Evolutionary conservation across 1,140 invertebrate species (phyloP).

Genomic region (Sinonovacula constricta): DNA sequence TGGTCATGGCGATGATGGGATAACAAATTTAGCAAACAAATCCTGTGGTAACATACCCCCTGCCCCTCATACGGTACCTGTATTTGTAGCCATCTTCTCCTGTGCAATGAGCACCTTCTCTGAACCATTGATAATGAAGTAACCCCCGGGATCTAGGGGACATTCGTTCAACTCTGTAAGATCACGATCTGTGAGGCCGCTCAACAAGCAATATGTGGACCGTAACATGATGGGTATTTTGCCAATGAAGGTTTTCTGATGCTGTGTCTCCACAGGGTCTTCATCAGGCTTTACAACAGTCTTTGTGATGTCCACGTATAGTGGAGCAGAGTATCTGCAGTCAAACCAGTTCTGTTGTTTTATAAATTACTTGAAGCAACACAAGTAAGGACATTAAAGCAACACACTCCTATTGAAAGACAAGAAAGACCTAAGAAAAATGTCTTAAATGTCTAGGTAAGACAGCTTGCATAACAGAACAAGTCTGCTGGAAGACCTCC

Average conservation of each 20-base stretch:
- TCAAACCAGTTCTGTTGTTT: too few species aligned
- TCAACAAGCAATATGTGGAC: conserved; percentile 97
- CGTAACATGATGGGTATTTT: conserved; percentile 99
- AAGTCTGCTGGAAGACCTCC: too few species aligned
- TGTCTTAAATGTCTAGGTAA: too few species aligned
- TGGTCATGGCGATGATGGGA: too few species aligned
- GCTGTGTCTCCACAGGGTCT: conserved; percentile 94
- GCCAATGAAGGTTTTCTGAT: conserved; percentile 99
- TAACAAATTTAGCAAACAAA: too few species aligned
- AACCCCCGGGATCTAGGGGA: conserved; percentile 93
- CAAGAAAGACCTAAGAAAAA: too few species aligned
- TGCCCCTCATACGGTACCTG: conserved; percentile 80
- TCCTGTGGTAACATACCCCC: too few species aligned
- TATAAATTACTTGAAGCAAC: neutral
- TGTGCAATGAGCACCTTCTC: conserved; percentile 94
- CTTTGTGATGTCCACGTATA: conserved; percentile 99
- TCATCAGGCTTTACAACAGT: conserved; percentile 93
- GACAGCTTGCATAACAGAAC: too few species aligned
- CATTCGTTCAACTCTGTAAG: conserved; percentile 99
- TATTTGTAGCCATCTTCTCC: conserved; percentile 99
- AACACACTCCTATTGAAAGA: neutral
- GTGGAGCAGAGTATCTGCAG: conserved; percentile 94
- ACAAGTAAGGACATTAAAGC: neutral
- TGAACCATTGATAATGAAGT: conserved; percentile 80
- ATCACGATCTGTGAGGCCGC: conserved; percentile 97